These are phyloP conservation scores for Falco biarmicus DNA, from an alignment of 2,797 vertebrate species.

Conservation along the genomic window DNA sequence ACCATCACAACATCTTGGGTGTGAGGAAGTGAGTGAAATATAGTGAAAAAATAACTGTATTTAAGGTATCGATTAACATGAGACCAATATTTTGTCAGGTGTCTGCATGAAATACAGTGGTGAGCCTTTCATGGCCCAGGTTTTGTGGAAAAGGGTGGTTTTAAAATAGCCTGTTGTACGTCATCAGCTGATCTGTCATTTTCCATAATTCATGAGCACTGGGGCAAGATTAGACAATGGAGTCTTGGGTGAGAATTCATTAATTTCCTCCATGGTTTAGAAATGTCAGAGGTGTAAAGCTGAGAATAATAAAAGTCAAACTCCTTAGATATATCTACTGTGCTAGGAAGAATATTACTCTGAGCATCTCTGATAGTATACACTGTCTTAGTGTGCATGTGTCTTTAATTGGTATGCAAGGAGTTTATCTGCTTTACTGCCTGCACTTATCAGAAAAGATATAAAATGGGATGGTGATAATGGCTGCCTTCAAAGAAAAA, in stretches of 20 bases:
- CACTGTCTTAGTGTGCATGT: conserved; percentile 41
- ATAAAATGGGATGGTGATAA: conserved; percentile 70
- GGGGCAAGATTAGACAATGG: conserved; percentile 61
- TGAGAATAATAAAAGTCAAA: conserved; percentile 66
- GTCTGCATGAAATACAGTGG: background rate
- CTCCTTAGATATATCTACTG: conserved; percentile 58
- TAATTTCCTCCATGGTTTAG: conserved; percentile 61
- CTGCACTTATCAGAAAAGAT: conserved; percentile 70
- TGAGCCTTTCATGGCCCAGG: background rate
- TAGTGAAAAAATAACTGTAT: background rate
- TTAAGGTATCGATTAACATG: background rate
- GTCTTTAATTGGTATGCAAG: conserved; percentile 73
- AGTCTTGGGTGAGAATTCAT: conserved; percentile 55
- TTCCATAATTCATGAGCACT: conserved; percentile 67
- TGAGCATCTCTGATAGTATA: conserved; percentile 61
- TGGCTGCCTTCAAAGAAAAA: conserved; percentile 72
- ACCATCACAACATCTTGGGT: background rate
- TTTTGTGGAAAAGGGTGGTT: conserved; percentile 12
- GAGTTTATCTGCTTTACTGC: conserved; percentile 71
- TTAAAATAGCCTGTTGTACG: conserved; percentile 40
- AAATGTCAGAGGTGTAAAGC: conserved; percentile 70
- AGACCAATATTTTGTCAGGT: background rate
- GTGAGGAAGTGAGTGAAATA: background rate
- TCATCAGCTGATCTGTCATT: conserved; percentile 56
- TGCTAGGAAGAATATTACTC: conserved; percentile 54